Percentiles rank a stretch among this genome's conserved stretches.
Conservation (phyloP, 2,797 vertebrate genomes). For the Danio tinwini region DNA sequence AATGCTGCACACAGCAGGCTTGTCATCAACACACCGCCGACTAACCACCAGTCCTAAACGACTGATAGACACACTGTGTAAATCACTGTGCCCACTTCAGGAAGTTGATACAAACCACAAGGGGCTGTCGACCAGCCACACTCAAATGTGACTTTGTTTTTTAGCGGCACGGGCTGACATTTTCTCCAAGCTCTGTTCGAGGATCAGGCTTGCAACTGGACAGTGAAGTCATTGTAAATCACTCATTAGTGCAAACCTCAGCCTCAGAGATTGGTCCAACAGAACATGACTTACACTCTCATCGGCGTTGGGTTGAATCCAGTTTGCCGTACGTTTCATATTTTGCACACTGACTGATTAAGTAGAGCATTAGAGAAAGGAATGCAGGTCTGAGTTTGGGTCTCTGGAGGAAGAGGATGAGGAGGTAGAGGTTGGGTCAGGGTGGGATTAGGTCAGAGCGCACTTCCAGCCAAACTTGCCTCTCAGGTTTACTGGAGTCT, state of each 20-base stretch:
- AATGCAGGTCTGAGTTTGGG: conserved; percentile 40
- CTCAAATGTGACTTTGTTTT: conserved; percentile 32
- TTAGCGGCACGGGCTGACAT: conserved; percentile 5
- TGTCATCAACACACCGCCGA: conserved; percentile 33
- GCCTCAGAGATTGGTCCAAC: not conserved
- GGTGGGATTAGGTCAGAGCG: conserved; percentile 34
- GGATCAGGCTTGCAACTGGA: conserved; percentile 33
- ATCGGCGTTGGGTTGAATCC: conserved; percentile 28
- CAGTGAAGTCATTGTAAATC: conserved; percentile 48
- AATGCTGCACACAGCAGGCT: conserved; percentile 36
- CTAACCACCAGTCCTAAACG: conserved; percentile 12
- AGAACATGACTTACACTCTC: conserved; percentile 44
- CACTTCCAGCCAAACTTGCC: conserved; percentile 43
- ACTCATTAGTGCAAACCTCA: conserved; percentile 18
- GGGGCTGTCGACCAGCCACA: conserved; percentile 18
- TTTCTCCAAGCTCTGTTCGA: conserved; percentile 5
- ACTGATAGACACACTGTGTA: conserved; percentile 31
- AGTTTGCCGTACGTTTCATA: conserved; percentile 39
- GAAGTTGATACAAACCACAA: conserved; percentile 29
- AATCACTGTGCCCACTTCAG: conserved; percentile 40
- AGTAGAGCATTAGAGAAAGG: conserved; percentile 40
- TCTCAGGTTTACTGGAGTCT: conserved; percentile 41
- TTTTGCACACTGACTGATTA: conserved; percentile 40
- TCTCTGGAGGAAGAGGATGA: conserved; percentile 33
- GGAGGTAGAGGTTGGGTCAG: conserved; percentile 36